Base-by-base conservation (phyloP, 2,888 invertebrate genomes). In the Stegophylla sp. region DNA sequence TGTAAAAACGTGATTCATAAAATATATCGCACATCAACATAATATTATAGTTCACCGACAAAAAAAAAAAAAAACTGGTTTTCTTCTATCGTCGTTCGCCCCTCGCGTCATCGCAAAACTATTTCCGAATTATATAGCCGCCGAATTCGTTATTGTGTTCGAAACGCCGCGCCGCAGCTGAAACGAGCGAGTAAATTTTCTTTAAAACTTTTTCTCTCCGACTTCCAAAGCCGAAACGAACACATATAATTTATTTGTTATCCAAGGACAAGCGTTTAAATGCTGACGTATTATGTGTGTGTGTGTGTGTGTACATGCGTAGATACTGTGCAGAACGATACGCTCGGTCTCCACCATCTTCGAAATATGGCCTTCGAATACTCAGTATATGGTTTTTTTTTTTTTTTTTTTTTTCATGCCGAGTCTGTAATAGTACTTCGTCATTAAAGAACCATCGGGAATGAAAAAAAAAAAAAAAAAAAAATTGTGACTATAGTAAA, bases 251-350 rank as follows among this genome's bases (percentile, higher is more conserved):
- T 41, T 51, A 28, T 64, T 23, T 64, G 23, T 64, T 64, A 41
- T 1, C 23, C 75, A 75, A 75, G 75, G 75, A 64, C 75, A 53
- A 63, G 15, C 61, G 74, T 74, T 74, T 61, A 74, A 73, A 74
- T 75, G 51, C 64, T 53, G 51, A 34, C 51, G 51, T 63, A 48
- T 28, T 63, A 63, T 28, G 28, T 48, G 43, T 41, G n/a, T 9
- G 13, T 17, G 23, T n/a, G 23, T 41, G 51, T 34, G 45, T n/a
- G n/a, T n/a, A n/a, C n/a, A n/a, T n/a, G n/a, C n/a, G n/a, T n/a
- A n/a, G n/a, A n/a, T n/a, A n/a, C n/a, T n/a, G n/a, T 15, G 20
- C 28, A 74, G 61, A 74, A 63, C 20, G 48, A 75, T 64, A 51
- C 64, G 75, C 51, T 64, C 48, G 7, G 23, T 72, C 48, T 74